Base-by-base conservation (phyloP, 2,888 invertebrate species). In the Tipula helvola region DNA sequence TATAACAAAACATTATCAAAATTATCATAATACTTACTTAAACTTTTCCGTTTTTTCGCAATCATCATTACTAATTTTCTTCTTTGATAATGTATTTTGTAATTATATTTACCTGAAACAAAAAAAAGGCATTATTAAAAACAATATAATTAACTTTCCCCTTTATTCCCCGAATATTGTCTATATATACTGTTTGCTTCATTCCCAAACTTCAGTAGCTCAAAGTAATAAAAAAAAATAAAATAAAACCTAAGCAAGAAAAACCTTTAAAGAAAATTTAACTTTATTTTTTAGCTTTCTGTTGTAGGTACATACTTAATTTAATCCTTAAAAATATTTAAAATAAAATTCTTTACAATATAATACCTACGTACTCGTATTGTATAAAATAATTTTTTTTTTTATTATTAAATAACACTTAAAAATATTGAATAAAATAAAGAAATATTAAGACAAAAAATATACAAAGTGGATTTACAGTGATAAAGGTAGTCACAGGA, bases 51-150 rank as follows among this genome's bases (percentile, higher is more conserved):
- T 71, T 71, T 28, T 52, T 71, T 71, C 28, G 8, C 71, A 71
- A 71, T 71, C 71, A 71, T 71, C 71, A 71, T 71, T 71, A 71
- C 71, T 10, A 71, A 71, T 71, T 71, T 71, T 71, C 71, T 18
- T 71, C 71, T 71, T 71, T 71, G 71, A 71, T 71, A 71, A 71
- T 71, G 71, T 71, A 71, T 71, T 71, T 71, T 71, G 71, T 71
- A 71, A 71, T 71, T 71, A 71, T 71, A 71, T 71, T 71, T 71
- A 71, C 71, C 71, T 71, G 71, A 71, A 71, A 71, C 71, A 28
- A 71, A 71, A 28, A 28, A 71, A 18, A 71, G n/a, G n/a, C 71
- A 28, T 71, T 71, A 71, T 71, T 71, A 28, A 71, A 71, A 71
- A 71, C 71, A 71, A 71, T 28, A 71, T 71, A 71, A 71, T 71